These are phyloP conservation scores for Mastomys coucha DNA, from an alignment of 2,113 vertebrate species.

Conservation along the genomic window DNA sequence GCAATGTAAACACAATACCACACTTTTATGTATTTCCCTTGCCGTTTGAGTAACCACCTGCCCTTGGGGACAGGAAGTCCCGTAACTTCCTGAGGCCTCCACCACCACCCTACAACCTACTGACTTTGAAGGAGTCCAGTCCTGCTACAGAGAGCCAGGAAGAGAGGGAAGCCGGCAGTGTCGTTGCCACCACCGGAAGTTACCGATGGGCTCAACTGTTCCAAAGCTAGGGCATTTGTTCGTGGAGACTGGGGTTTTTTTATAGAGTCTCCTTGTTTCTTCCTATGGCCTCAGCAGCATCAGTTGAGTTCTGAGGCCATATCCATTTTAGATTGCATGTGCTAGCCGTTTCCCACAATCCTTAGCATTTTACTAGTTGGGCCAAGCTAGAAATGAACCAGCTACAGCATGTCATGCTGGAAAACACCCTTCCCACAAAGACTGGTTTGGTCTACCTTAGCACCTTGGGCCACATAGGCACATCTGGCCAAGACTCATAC, in stretches of 20 bases:
- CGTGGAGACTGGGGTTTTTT: neutral
- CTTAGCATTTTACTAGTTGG: neutral
- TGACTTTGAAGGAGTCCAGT: neutral
- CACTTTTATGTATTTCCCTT: neutral
- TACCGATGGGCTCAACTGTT: neutral
- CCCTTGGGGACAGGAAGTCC: conserved; percentile 26
- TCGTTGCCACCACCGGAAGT: neutral
- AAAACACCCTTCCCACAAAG: neutral
- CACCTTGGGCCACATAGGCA: neutral
- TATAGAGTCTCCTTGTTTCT: neutral
- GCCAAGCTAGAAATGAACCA: neutral
- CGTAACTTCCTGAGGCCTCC: neutral
- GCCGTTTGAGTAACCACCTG: neutral
- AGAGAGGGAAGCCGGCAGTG: neutral
- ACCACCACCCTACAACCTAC: neutral
- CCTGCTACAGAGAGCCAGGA: neutral
- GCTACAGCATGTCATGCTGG: neutral
- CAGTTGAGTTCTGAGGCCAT: neutral
- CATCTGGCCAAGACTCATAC: neutral
- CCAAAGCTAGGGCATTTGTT: neutral
- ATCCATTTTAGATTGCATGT: neutral
- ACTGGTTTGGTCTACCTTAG: neutral
- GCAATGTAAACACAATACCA: neutral
- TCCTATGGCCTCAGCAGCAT: neutral
- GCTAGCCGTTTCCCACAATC: neutral